A percentile compares a stretch with the other conserved stretches of the same genome.
Conservation (phyloP, 30 jellyfish, hydroid and myxozoan species). For the Aurelia sp. region DNA sequence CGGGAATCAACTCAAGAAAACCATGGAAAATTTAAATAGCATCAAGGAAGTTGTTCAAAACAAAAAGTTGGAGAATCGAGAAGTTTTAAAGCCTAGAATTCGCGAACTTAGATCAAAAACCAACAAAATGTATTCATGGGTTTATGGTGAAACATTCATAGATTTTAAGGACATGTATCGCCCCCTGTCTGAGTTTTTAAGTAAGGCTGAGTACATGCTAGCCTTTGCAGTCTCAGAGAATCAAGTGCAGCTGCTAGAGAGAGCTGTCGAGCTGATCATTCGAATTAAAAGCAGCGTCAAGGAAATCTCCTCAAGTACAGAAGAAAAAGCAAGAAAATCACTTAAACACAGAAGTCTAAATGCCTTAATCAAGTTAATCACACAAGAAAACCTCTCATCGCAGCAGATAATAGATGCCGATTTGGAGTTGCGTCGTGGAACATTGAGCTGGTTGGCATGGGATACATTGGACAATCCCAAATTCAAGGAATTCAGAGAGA, state of each 20-base stretch:
- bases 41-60: neutral
- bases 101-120: neutral
- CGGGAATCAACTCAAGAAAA: conserved; percentile 23
- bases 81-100: neutral
- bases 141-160: no score
- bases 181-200: no score
- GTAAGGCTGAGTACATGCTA: no score
- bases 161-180: no score
- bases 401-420: neutral
- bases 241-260: neutral
- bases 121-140: no score
- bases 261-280: neutral
- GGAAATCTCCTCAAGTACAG: neutral
- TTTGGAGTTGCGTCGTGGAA: neutral
- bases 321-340: neutral
- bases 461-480: neutral
- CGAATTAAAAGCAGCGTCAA: no score
- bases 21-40: conserved; percentile 12
- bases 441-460: neutral
- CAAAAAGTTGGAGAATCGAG: neutral
- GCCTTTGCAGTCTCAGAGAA: neutral
- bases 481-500: neutral
- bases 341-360: neutral
- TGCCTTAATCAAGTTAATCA: neutral
- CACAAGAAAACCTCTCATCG: neutral